These are phyloP conservation scores for Conops quadrifasciatus DNA, from an alignment of 2,888 invertebrate species.

Conservation along the genomic window DNA sequence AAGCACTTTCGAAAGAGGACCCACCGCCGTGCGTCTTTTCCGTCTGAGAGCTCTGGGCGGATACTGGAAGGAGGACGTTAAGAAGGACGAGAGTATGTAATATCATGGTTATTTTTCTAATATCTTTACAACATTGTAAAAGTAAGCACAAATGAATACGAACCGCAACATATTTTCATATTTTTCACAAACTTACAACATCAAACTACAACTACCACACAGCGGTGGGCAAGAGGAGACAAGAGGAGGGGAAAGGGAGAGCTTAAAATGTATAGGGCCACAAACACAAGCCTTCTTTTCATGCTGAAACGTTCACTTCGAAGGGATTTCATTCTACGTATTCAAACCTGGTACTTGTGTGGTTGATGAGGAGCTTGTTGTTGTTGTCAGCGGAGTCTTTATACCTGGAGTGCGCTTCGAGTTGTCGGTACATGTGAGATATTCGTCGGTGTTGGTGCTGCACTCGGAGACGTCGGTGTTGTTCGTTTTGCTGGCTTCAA, in stretches of 20 bases:
- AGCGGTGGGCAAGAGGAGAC: not conserved
- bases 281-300: constrained; percentile 5
- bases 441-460: constrained; percentile 84
- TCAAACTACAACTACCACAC: constrained; percentile 55
- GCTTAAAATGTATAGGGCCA: constrained; percentile 1
- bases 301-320: constrained; percentile 39
- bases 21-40: constrained; percentile 74
- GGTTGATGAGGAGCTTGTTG: constrained; percentile 66
- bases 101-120: not conserved
- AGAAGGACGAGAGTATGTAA: not conserved
- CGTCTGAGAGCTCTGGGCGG: constrained; percentile 66
- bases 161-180: constrained; percentile 44
- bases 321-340: constrained; percentile 41
- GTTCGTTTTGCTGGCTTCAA: constrained; percentile 26
- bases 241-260: constrained; percentile 28
- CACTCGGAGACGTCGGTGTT: constrained; percentile 83
- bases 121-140: not conserved
- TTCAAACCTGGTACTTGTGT: constrained; percentile 67
- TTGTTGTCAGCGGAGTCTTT: constrained; percentile 66
- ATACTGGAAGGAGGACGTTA: constrained; percentile 49
- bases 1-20: constrained; percentile 88
- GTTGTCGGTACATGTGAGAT: constrained; percentile 85
- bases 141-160: too few relatives aligned
- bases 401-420: constrained; percentile 71
- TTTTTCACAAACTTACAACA: constrained; percentile 63